phyloP scores from a whole-genome alignment of 2,888 invertebrate genomes.

The Drosophila atripex region DNA sequence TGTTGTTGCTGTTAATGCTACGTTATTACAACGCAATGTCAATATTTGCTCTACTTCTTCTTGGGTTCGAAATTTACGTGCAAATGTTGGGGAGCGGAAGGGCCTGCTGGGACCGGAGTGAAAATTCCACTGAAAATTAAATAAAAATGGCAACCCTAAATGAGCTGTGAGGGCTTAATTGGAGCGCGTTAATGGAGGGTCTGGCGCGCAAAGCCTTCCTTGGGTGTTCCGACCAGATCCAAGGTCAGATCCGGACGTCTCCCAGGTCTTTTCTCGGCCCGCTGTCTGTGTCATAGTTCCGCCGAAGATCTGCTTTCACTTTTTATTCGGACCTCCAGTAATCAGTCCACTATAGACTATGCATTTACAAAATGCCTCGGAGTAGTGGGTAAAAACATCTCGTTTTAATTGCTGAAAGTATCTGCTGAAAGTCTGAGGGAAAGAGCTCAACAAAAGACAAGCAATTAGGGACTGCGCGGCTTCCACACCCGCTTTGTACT shows the following conservation, averaged over 20 bases:
- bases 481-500: slow-evolving; percentile 14
- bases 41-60: slow-evolving; percentile 63
- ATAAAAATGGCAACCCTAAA: slow-evolving; percentile 71
- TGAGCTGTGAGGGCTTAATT: slow-evolving; percentile 65
- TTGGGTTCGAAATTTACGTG: slow-evolving; percentile 62
- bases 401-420: slow-evolving; percentile 70
- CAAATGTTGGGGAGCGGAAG: slow-evolving; percentile 62
- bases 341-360: slow-evolving; percentile 23
- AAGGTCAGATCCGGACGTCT: neutral
- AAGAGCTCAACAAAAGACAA: slow-evolving; percentile 56
- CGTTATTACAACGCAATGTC: slow-evolving; percentile 79
- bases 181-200: slow-evolving; percentile 34
- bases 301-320: slow-evolving; percentile 32
- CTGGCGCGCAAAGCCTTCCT: neutral
- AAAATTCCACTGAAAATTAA: slow-evolving; percentile 54
- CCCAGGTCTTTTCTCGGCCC: no score
- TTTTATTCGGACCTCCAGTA: slow-evolving; percentile 22
- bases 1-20: slow-evolving; percentile 66
- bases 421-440: neutral
- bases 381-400: slow-evolving; percentile 43
- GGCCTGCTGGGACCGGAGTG: slow-evolving; percentile 22
- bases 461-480: slow-evolving; percentile 66
- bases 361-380: slow-evolving; percentile 37
- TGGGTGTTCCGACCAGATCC: neutral
- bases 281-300: neutral